Evolutionary conservation across 1,140 invertebrate species (phyloP).

Genomic region (Elymnias hypermnestra): DNA sequence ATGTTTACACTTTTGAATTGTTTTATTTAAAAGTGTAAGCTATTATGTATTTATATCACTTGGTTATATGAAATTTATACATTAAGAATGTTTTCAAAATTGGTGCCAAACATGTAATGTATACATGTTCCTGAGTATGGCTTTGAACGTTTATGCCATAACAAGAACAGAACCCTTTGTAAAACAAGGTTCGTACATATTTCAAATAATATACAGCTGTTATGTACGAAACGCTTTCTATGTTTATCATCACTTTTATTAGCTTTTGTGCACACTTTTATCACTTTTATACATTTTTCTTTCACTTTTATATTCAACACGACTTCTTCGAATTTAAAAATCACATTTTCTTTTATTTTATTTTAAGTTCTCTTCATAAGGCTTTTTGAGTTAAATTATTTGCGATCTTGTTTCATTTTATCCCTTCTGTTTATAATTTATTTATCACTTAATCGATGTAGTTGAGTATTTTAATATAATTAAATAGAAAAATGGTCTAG

Average conservation of each 20-base stretch:
- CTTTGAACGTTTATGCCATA: constrained; percentile 7
- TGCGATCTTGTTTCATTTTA: background rate
- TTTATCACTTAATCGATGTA: background rate
- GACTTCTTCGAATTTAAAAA: too few species aligned
- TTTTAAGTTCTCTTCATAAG: background rate
- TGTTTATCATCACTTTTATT: constrained; percentile 13
- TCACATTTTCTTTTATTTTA: background rate
- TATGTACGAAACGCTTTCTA: constrained; percentile 35
- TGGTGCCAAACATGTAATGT: too few species aligned
- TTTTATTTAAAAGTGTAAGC: too few species aligned
- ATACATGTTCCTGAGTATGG: background rate
- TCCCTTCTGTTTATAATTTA: background rate
- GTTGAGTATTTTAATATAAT: background rate
- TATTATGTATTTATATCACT: too few species aligned
- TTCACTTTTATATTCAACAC: constrained; percentile 1
- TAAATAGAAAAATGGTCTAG: background rate
- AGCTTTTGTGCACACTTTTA: constrained; percentile 13
- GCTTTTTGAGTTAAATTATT: background rate
- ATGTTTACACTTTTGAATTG: too few species aligned
- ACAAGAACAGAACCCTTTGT: constrained; percentile 42
- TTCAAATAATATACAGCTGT: constrained; percentile 40
- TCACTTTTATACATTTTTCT: constrained; percentile 4
- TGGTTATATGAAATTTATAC: too few species aligned
- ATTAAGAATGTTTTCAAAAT: too few species aligned
- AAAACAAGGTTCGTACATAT: constrained; percentile 58